Evolutionary conservation across 1,140 invertebrate species (phyloP).

Genomic region (Drosophila parabipectinata): DNA sequence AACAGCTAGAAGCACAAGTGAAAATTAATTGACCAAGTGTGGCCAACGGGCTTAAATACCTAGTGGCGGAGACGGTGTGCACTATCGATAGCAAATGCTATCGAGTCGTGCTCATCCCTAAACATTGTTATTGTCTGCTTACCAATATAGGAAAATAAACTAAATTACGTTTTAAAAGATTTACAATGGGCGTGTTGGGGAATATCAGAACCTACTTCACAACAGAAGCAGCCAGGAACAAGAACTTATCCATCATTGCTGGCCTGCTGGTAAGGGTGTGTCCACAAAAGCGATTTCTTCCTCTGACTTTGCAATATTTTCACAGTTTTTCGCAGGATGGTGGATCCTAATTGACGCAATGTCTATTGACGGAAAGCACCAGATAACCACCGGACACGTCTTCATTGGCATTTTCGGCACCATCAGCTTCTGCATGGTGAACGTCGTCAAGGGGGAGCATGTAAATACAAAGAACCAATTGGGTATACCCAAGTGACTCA

Average conservation of each 20-base stretch:
- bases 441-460: constrained; percentile 97
- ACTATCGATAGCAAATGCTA: background rate
- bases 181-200: constrained; percentile 63
- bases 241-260: constrained; percentile 91
- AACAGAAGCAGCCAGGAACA: constrained; percentile 90
- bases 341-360: constrained; percentile 99
- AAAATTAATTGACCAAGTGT: constrained; percentile 9
- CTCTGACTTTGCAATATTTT: constrained; percentile 20
- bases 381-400: constrained; percentile 91
- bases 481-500: constrained; percentile 54
- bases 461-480: constrained; percentile 84
- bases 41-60: background rate
- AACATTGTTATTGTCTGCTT: constrained; percentile 18
- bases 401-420: constrained; percentile 98
- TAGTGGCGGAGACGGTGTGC: background rate
- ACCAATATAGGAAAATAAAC: constrained; percentile 18
- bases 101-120: constrained; percentile 7
- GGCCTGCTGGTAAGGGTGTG: constrained; percentile 90
- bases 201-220: constrained; percentile 67
- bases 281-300: background rate
- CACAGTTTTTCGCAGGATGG: constrained; percentile 96
- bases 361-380: constrained; percentile 86
- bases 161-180: constrained; percentile 36
- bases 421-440: constrained; percentile 98
- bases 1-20: constrained; percentile 13